These are phyloP conservation scores for Margaritifera margaritifera DNA, from an alignment of 2,888 invertebrate species.

Conservation along the genomic window DNA sequence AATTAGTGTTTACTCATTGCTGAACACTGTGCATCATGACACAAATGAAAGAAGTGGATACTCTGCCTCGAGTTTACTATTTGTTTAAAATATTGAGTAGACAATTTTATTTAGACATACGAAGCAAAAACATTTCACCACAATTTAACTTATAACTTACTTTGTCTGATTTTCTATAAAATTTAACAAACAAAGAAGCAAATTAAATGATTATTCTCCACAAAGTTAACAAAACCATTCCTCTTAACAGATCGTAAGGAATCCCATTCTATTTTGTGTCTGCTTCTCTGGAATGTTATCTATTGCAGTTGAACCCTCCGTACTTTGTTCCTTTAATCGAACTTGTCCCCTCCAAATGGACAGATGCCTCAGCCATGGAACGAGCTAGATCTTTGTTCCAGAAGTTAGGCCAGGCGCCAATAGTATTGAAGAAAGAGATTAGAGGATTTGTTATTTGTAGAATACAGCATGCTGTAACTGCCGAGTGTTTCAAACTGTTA, in stretches of 20 bases:
- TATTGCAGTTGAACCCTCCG: slow-evolving; percentile 87
- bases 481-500: slow-evolving; percentile 92
- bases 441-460: slow-evolving; percentile 94
- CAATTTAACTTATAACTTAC: no score
- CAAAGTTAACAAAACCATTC: background rate
- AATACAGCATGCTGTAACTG: slow-evolving; percentile 94
- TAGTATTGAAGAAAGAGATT: slow-evolving; percentile 87
- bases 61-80: no score
- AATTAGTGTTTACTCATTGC: no score
- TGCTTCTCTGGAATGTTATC: background rate
- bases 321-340: slow-evolving; percentile 95
- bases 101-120: no score
- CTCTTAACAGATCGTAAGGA: no score
- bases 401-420: slow-evolving; percentile 92
- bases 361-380: slow-evolving; percentile 83
- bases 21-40: no score
- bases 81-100: no score
- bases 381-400: slow-evolving; percentile 85
- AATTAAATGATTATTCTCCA: background rate
- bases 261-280: background rate
- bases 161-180: no score
- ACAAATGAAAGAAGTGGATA: no score
- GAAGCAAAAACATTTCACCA: no score
- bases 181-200: background rate
- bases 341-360: slow-evolving; percentile 95